phyloP scores from a whole-genome alignment of 2,888 invertebrate species.

The Tinea pellionella region DNA sequence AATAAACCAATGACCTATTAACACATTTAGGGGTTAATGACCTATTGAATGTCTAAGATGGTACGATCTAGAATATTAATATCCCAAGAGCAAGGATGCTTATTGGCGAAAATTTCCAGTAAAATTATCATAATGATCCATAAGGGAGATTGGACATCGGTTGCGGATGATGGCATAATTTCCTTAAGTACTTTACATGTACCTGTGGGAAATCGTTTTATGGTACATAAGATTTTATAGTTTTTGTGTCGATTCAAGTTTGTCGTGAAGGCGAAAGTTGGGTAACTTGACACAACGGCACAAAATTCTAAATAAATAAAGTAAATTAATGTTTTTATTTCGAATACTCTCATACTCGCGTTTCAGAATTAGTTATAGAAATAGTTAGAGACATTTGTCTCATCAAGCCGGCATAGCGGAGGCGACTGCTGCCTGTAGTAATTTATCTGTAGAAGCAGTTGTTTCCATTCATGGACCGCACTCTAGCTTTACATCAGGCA shows the following conservation, averaged over 20 bases:
- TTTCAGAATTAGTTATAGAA: too few relatives aligned
- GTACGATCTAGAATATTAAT: conserved; percentile 36
- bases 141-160: conserved; percentile 21
- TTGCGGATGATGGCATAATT: conserved; percentile 39
- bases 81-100: conserved; percentile 25
- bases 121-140: conserved; percentile 58
- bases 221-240: not conserved
- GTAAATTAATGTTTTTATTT: too few relatives aligned
- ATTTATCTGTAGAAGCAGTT: too few relatives aligned
- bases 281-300: too few relatives aligned
- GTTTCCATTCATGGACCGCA: too few relatives aligned
- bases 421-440: too few relatives aligned
- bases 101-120: conserved; percentile 50
- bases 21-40: conserved; percentile 33
- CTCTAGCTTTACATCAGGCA: too few relatives aligned
- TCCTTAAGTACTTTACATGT: conserved; percentile 18
- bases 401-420: too few relatives aligned
- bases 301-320: too few relatives aligned
- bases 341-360: too few relatives aligned
- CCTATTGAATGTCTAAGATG: conserved; percentile 44
- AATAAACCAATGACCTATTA: not conserved
- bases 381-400: too few relatives aligned
- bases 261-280: not conserved
- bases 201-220: not conserved
- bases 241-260: not conserved